Conservation (phyloP, 2,797 vertebrate genomes). For the Ctenopoma multispine region DNA sequence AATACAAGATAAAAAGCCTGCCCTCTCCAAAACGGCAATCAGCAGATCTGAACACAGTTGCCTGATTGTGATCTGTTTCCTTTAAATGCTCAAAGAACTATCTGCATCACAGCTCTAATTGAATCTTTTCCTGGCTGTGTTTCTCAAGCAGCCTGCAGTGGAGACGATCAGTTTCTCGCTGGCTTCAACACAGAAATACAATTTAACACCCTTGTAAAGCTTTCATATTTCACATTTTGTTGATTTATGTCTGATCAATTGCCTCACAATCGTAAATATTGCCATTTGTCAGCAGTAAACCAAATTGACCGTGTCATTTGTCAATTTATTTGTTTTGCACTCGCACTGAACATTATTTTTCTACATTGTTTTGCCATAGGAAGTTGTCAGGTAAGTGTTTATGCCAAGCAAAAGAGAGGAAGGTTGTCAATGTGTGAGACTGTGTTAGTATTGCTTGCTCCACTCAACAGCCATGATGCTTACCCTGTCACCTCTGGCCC, state of each 20-base stretch:
- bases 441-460: slow-evolving; percentile 23
- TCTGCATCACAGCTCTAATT: slow-evolving; percentile 78
- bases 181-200: slow-evolving; percentile 67
- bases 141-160: slow-evolving; percentile 73
- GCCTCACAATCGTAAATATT: slow-evolving; percentile 66
- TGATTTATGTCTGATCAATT: slow-evolving; percentile 79
- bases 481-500: slow-evolving; percentile 63
- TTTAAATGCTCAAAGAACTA: slow-evolving; percentile 78
- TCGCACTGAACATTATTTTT: slow-evolving; percentile 35
- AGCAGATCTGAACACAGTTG: slow-evolving; percentile 66
- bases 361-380: slow-evolving; percentile 36
- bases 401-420: slow-evolving; percentile 3
- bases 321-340: slow-evolving; percentile 52
- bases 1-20: slow-evolving; percentile 58
- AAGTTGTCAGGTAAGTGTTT: slow-evolving; percentile 19
- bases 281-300: slow-evolving; percentile 67
- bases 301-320: slow-evolving; percentile 66
- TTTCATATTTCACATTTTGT: slow-evolving; percentile 71
- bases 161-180: slow-evolving; percentile 73
- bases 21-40: slow-evolving; percentile 68
- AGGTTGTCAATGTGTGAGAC: slow-evolving; percentile 5
- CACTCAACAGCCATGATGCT: slow-evolving; percentile 49
- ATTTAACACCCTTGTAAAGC: slow-evolving; percentile 73
- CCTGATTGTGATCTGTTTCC: slow-evolving; percentile 77
- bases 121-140: slow-evolving; percentile 75